Evolutionary conservation across 2,888 invertebrate species (phyloP).

Genomic region (Zygothrica quintamaculata): DNA sequence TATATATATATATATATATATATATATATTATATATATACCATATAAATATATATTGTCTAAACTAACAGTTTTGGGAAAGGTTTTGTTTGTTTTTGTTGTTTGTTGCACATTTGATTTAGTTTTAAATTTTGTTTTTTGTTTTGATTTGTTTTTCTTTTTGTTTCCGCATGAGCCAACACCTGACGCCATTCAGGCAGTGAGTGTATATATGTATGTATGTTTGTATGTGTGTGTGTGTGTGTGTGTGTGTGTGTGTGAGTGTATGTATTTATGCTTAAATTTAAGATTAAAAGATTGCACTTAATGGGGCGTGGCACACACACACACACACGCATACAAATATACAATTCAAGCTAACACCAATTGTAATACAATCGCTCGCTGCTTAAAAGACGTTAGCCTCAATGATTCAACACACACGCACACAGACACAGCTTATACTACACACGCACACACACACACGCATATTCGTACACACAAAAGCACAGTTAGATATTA

Average conservation of each 20-base stretch:
- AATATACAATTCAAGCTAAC: conserved; percentile 7
- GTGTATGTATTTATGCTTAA: conserved; percentile 47
- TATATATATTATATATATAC: conserved; percentile 27
- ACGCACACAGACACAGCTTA: conserved; percentile 20
- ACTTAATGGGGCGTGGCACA: conserved; percentile 57
- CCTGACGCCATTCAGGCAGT: conserved; percentile 82
- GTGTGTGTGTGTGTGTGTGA: conserved; percentile 4
- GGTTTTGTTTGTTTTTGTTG: conserved; percentile 21
- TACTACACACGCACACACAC: too few relatives aligned
- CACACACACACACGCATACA: conserved; percentile 26
- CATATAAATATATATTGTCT: conserved; percentile 25
- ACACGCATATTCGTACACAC: conserved; percentile 37
- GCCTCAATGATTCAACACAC: conserved; percentile 71
- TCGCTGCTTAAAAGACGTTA: conserved; percentile 66
- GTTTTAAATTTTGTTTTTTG: conserved; percentile 23
- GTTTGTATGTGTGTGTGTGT: conserved; percentile 15
- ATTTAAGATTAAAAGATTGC: conserved; percentile 68
- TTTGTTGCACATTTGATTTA: conserved; percentile 42
- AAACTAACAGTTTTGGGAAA: conserved; percentile 34
- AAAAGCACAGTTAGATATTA: conserved; percentile 32
- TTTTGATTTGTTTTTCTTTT: conserved; percentile 27
- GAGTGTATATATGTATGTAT: conserved; percentile 39
- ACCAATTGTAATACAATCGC: conserved; percentile 4
- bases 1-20: conserved; percentile 32
- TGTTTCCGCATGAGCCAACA: conserved; percentile 81